Conservation (phyloP, 2,888 invertebrate species). For the Aphodius sticticus region DNA sequence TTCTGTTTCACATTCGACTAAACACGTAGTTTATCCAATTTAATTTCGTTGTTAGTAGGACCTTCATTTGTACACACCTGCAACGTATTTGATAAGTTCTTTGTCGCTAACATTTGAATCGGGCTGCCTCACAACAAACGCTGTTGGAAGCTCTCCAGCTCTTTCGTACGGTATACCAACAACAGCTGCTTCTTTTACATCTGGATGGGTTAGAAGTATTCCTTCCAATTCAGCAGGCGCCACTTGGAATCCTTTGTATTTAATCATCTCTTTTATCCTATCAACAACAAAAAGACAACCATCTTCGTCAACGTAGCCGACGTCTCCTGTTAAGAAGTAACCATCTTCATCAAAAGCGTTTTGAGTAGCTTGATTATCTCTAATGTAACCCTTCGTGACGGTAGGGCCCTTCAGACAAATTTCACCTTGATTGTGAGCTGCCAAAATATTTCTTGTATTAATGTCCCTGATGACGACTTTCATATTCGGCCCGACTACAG, state of each 20-base stretch:
- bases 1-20: too few relatives aligned
- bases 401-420: slow-evolving; percentile 79
- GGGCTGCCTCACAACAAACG: slow-evolving; percentile 75
- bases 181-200: slow-evolving; percentile 81
- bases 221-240: slow-evolving; percentile 88
- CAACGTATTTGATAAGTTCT: slow-evolving; percentile 58
- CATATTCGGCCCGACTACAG: slow-evolving; percentile 58
- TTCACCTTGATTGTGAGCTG: slow-evolving; percentile 76
- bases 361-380: slow-evolving; percentile 68
- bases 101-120: slow-evolving; percentile 61
- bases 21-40: neutral
- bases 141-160: slow-evolving; percentile 79
- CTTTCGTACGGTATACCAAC: slow-evolving; percentile 77
- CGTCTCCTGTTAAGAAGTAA: slow-evolving; percentile 79
- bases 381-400: slow-evolving; percentile 74
- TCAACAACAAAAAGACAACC: slow-evolving; percentile 82
- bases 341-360: slow-evolving; percentile 74
- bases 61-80: slow-evolving; percentile 45
- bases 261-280: slow-evolving; percentile 86
- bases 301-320: slow-evolving; percentile 79
- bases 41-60: neutral
- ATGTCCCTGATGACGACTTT: slow-evolving; percentile 68
- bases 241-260: slow-evolving; percentile 84
- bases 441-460: slow-evolving; percentile 66
- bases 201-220: slow-evolving; percentile 73